Conservation (phyloP, 2,888 invertebrate genomes). For the Hemaris fuciformis region DNA sequence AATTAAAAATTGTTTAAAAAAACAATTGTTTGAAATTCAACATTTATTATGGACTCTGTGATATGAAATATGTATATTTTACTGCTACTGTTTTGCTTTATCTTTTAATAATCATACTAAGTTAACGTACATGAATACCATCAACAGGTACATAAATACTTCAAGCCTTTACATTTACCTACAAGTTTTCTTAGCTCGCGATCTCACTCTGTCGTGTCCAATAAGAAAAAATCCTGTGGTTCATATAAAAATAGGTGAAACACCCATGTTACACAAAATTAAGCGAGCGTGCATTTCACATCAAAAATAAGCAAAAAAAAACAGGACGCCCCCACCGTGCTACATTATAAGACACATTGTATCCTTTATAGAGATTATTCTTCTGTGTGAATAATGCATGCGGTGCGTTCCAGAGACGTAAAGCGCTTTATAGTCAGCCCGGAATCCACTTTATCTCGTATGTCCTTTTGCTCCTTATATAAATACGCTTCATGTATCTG, state of each 20-base stretch:
- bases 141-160: no score
- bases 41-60: no score
- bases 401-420: conserved; percentile 38
- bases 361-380: conserved; percentile 47
- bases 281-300: conserved; percentile 48
- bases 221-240: neutral
- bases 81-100: no score
- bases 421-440: conserved; percentile 44
- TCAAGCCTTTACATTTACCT: no score
- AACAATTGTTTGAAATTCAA: no score
- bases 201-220: no score
- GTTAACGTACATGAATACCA: no score
- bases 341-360: conserved; percentile 39
- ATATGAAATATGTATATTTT: no score
- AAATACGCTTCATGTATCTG: conserved; percentile 15
- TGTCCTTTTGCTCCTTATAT: conserved; percentile 28
- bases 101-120: no score
- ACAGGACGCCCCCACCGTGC: conserved; percentile 35
- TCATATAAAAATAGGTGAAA: neutral
- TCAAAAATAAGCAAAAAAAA: conserved; percentile 57
- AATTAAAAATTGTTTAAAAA: no score
- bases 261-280: conserved; percentile 32
- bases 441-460: conserved; percentile 39
- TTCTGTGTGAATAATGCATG: conserved; percentile 50
- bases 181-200: no score